phyloP scores from a whole-genome alignment of 1,140 invertebrate species.

The roundworm (Caenorhabditis elegans) region DNA sequence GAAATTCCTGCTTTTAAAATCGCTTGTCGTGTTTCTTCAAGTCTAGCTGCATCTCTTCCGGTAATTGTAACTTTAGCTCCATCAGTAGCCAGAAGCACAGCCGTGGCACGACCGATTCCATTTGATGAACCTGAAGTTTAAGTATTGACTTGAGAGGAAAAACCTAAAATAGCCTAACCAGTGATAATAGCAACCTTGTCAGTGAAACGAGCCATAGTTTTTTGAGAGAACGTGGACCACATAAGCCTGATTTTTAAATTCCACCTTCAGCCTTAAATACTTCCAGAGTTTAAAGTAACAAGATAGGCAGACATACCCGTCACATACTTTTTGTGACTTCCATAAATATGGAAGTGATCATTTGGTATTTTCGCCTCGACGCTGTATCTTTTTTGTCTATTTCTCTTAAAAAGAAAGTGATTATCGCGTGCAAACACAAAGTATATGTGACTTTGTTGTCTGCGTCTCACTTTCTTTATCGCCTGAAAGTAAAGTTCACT shows the following conservation, averaged over 20 bases:
- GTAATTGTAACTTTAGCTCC: conserved; percentile 76
- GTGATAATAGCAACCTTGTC: conserved; percentile 27
- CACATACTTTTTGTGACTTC: neutral
- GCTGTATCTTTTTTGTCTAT: too few relatives aligned
- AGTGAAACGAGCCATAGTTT: conserved; percentile 25
- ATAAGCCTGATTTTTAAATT: too few relatives aligned
- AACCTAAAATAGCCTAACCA: neutral
- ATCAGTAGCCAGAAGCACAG: conserved; percentile 75
- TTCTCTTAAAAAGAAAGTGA: too few relatives aligned
- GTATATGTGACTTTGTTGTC: too few relatives aligned
- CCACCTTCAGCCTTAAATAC: neutral
- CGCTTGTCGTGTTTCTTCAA: conserved; percentile 24
- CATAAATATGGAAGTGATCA: neutral
- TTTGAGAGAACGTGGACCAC: neutral
- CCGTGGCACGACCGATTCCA: conserved; percentile 80
- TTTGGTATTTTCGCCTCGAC: too few relatives aligned
- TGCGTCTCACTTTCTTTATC: too few relatives aligned
- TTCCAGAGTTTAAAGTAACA: neutral
- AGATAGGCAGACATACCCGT: neutral
- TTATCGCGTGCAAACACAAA: too few relatives aligned
- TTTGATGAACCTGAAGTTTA: conserved; percentile 75
- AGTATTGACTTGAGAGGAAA: neutral
- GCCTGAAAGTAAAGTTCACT: too few relatives aligned
- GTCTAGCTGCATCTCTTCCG: conserved; percentile 73
- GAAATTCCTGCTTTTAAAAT: conserved; percentile 33